Conservation (phyloP, 2,797 vertebrate species). For the Poeciliopsis paucimaculata region DNA sequence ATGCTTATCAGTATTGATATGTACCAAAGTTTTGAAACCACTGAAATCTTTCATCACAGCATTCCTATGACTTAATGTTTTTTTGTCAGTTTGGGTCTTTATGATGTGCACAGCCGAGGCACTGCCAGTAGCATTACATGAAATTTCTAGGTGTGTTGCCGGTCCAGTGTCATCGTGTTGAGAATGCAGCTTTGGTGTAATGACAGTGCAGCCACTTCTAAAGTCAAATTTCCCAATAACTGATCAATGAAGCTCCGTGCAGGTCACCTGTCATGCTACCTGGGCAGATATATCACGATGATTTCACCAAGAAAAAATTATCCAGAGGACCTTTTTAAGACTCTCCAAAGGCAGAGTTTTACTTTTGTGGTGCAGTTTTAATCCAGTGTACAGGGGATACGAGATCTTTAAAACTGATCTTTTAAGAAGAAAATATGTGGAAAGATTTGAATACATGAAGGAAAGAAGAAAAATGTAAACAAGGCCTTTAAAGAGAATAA, state of each 20-base stretch:
- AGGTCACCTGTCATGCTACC: not conserved
- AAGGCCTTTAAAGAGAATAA: conserved; percentile 17
- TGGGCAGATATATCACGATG: not conserved
- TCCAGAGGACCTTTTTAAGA: not conserved
- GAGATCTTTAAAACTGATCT: conserved; percentile 2
- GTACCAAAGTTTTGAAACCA: not conserved
- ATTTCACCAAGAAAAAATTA: not conserved
- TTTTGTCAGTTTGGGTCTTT: not conserved
- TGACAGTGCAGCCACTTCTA: not conserved
- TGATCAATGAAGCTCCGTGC: not conserved
- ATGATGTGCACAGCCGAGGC: not conserved
- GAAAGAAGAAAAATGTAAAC: conserved; percentile 8
- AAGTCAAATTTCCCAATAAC: not conserved
- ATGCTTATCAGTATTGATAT: not conserved
- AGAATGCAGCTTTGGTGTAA: not conserved
- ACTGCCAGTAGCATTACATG: not conserved
- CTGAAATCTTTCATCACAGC: not conserved
- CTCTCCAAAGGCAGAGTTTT: not conserved
- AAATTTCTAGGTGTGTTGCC: not conserved
- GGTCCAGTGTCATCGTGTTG: not conserved
- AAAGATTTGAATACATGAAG: conserved; percentile 14
- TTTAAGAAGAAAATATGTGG: conserved; percentile 18
- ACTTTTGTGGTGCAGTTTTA: not conserved
- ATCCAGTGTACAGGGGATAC: not conserved
- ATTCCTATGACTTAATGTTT: not conserved